Conservation (phyloP, 2,797 vertebrate species). For the Clarias fuscus region DNA sequence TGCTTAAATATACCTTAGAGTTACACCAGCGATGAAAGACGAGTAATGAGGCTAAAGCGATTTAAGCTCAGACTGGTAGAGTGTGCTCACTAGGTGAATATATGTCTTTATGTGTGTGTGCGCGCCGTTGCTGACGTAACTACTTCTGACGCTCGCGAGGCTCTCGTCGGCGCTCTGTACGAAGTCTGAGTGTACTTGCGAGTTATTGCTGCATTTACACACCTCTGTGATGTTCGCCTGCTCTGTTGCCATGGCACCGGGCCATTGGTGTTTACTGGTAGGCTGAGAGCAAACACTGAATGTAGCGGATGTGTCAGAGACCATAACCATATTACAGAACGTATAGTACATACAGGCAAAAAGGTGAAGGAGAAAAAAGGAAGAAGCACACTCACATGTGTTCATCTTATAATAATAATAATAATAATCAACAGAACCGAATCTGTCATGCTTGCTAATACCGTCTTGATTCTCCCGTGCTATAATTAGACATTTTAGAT, state of each 20-base stretch:
- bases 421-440: not conserved
- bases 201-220: slow-evolving; percentile 42
- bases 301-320: slow-evolving; percentile 46
- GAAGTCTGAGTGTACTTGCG: slow-evolving; percentile 32
- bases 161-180: slow-evolving; percentile 16
- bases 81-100: not conserved
- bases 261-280: slow-evolving; percentile 47
- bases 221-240: slow-evolving; percentile 51
- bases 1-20: slow-evolving; percentile 5
- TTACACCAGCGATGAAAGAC: not conserved
- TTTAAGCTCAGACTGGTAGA: not conserved
- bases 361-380: not conserved
- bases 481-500: slow-evolving; percentile 9
- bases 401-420: not conserved
- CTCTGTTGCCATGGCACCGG: slow-evolving; percentile 55
- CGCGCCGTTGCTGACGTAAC: slow-evolving; percentile 6
- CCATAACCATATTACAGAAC: slow-evolving; percentile 30
- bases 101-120: not conserved
- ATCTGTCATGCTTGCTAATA: not conserved
- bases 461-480: not conserved
- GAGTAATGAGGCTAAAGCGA: not conserved
- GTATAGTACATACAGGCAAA: slow-evolving; percentile 2
- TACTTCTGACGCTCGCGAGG: slow-evolving; percentile 21
- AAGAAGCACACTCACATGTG: not conserved
- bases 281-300: slow-evolving; percentile 29